phyloP scores from a whole-genome alignment of 2,113 vertebrate species.

The Pipra filicauda region DNA sequence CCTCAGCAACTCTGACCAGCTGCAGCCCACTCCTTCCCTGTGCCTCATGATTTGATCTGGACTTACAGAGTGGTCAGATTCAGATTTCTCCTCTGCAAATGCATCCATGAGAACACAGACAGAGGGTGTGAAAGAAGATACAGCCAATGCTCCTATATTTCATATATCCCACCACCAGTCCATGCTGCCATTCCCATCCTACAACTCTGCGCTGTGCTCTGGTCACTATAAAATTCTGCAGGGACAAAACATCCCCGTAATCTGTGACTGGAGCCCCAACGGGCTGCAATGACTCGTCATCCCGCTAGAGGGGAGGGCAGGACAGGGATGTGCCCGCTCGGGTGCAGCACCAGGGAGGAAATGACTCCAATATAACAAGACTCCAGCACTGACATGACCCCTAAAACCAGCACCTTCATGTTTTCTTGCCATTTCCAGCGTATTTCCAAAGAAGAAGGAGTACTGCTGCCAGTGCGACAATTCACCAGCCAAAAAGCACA shows the following conservation, averaged over 20 bases:
- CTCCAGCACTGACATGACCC: not conserved
- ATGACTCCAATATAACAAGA: rapidly evolving
- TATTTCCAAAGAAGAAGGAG: not conserved
- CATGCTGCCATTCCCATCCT: not conserved
- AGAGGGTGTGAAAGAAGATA: not conserved
- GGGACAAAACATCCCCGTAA: not conserved
- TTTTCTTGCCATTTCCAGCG: not conserved
- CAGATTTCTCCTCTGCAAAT: not conserved
- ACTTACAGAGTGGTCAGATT: not conserved
- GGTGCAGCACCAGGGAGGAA: not conserved
- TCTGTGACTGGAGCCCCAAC: not conserved
- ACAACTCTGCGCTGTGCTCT: not conserved
- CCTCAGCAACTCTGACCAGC: not conserved
- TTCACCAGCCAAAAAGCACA: not conserved
- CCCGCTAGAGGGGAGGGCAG: constrained; percentile 66
- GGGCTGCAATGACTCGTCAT: not conserved
- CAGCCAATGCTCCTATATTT: not conserved
- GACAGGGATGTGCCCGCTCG: not conserved
- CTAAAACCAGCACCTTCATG: not conserved
- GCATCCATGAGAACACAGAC: not conserved
- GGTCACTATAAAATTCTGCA: rapidly evolving
- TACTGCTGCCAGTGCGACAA: not conserved
- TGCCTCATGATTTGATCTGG: not conserved
- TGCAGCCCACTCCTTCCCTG: not conserved
- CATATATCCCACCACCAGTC: not conserved